Conservation (phyloP, 2,797 vertebrate genomes). For the Rhinophrynus dorsalis region DNA sequence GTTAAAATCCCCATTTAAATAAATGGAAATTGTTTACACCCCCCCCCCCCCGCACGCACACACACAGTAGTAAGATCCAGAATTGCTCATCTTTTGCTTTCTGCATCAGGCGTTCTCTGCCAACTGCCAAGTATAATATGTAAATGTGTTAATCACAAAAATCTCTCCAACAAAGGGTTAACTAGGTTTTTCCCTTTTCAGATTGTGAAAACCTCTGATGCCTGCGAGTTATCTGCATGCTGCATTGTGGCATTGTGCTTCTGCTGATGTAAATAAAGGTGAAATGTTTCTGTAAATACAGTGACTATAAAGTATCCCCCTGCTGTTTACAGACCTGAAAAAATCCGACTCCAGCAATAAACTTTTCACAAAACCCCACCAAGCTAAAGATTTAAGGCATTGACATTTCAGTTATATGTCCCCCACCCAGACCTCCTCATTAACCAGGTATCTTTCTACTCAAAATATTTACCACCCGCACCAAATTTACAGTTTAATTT, state of each 20-base stretch:
- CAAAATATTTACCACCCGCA: slow-evolving; percentile 87
- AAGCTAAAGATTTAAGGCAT: slow-evolving; percentile 70
- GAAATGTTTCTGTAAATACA: slow-evolving; percentile 57
- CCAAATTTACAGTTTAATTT: slow-evolving; percentile 94
- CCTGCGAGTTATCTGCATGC: slow-evolving; percentile 9
- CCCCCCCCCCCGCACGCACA: too few relatives aligned
- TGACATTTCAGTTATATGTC: slow-evolving; percentile 70
- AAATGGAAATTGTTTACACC: too few relatives aligned
- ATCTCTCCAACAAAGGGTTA: too few relatives aligned
- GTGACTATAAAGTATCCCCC: slow-evolving; percentile 53
- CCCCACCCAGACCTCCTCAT: slow-evolving; percentile 69
- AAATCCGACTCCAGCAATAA: slow-evolving; percentile 55
- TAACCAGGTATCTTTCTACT: slow-evolving; percentile 76
- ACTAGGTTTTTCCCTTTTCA: not conserved
- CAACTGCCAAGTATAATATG: too few relatives aligned
- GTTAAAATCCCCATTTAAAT: too few relatives aligned
- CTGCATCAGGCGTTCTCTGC: too few relatives aligned
- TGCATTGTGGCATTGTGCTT: slow-evolving; percentile 31
- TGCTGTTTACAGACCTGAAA: slow-evolving; percentile 55
- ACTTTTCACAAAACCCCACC: slow-evolving; percentile 59
- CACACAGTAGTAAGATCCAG: too few relatives aligned
- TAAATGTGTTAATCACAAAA: too few relatives aligned
- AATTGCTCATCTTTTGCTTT: too few relatives aligned
- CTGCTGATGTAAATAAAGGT: slow-evolving; percentile 47
- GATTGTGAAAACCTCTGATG: not conserved